phyloP scores from a whole-genome alignment of 2,797 vertebrate genomes.

The Poeciliopsis paucimaculata region DNA sequence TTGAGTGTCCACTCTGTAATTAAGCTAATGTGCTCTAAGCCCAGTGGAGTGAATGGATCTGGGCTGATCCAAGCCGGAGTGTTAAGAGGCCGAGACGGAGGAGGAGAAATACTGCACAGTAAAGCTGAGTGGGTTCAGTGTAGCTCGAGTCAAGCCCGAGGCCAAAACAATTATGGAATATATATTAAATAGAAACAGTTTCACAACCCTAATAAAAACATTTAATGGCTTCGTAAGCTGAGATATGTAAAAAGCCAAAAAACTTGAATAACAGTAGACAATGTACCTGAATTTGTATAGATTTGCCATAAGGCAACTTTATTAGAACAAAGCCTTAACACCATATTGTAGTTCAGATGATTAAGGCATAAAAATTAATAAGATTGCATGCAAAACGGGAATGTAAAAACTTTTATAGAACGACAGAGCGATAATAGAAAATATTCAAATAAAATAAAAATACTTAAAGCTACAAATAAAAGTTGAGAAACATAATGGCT shows the following conservation, averaged over 20 bases:
- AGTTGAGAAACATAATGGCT: neutral
- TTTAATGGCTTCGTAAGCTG: neutral
- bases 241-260: neutral
- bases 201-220: neutral
- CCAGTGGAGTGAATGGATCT: conserved; percentile 62
- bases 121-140: conserved; percentile 4
- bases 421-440: neutral
- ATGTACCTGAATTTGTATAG: neutral
- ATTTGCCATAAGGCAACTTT: neutral
- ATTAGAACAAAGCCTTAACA: neutral
- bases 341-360: neutral
- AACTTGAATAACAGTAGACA: conserved; percentile 1
- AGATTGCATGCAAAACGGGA: too few relatives aligned
- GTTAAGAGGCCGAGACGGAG: conserved; percentile 61
- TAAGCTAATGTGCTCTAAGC: conserved; percentile 73
- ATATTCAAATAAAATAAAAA: neutral
- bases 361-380: neutral
- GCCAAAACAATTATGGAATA: neutral
- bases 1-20: conserved; percentile 64
- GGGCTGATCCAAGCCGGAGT: conserved; percentile 55
- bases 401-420: neutral
- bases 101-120: conserved; percentile 19
- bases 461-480: neutral
- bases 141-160: neutral
- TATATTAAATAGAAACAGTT: conserved; percentile 12